Evolutionary conservation across 2,888 invertebrate species (phyloP).

Genomic region (Criorhina ranunculi): DNA sequence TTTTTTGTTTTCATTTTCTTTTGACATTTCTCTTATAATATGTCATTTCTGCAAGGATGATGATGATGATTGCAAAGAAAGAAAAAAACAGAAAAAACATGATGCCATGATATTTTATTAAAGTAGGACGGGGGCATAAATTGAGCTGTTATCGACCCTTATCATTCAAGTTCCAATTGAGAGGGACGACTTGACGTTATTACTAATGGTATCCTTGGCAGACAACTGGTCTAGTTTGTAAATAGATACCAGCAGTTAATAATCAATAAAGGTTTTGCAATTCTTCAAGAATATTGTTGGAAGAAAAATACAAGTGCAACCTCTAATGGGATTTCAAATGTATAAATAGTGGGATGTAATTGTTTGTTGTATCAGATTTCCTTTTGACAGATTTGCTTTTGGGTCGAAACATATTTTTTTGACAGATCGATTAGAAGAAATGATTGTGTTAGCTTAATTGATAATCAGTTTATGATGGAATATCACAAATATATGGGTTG

Average conservation of each 20-base stretch:
- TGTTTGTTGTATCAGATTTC: background rate
- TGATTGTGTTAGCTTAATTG: constrained; percentile 4
- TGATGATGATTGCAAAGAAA: constrained; percentile 28
- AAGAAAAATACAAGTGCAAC: too few species aligned
- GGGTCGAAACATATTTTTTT: background rate
- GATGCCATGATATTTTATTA: constrained; percentile 23
- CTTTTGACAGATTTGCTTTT: constrained; percentile 2
- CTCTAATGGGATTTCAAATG: background rate
- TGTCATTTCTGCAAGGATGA: constrained; percentile 26
- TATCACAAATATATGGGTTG: background rate
- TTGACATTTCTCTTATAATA: background rate
- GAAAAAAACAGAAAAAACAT: constrained; percentile 5
- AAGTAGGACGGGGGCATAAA: constrained; percentile 5
- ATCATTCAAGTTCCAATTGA: constrained; percentile 6
- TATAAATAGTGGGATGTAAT: background rate
- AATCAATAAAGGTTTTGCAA: constrained; percentile 10
- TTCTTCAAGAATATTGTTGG: background rate
- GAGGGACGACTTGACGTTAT: constrained; percentile 1
- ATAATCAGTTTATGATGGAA: constrained; percentile 6
- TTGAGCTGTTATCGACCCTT: constrained; percentile 41
- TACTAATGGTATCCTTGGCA: background rate
- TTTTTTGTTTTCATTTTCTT: background rate
- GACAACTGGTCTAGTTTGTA: background rate
- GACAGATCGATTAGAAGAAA: constrained; percentile 4
- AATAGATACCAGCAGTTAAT: constrained; percentile 10